These are phyloP conservation scores for Drosophila bocki DNA, from an alignment of 1,140 invertebrate genomes.

Conservation along the genomic window DNA sequence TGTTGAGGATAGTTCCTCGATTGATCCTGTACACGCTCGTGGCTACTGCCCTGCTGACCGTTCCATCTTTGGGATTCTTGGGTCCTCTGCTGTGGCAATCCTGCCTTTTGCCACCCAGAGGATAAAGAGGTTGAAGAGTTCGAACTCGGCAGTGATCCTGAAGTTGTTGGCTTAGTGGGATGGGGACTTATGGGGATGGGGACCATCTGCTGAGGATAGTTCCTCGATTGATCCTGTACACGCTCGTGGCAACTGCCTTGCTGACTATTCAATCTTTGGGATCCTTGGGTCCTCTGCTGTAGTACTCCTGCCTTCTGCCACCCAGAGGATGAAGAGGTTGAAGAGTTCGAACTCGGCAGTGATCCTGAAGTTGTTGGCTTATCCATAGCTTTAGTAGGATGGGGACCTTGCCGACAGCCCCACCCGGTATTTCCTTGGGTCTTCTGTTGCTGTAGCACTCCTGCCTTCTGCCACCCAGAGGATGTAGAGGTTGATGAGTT, in stretches of 20 bases:
- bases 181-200: no score
- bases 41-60: constrained; percentile 11
- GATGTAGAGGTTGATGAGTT: background rate
- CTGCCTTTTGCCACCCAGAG: background rate
- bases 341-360: background rate
- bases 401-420: no score
- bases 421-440: background rate
- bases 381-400: no score
- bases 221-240: background rate
- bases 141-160: background rate
- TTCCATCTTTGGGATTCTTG: background rate
- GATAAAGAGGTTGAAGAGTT: background rate
- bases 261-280: background rate
- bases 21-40: constrained; percentile 4
- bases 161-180: background rate
- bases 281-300: background rate
- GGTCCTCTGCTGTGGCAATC: background rate
- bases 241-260: constrained; percentile 12
- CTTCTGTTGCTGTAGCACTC: background rate
- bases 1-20: background rate
- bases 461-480: background rate
- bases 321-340: background rate
- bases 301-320: background rate
- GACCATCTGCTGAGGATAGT: background rate
- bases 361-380: background rate